phyloP scores from a whole-genome alignment of 2,797 vertebrate genomes.

The Bovichtus variegatus region DNA sequence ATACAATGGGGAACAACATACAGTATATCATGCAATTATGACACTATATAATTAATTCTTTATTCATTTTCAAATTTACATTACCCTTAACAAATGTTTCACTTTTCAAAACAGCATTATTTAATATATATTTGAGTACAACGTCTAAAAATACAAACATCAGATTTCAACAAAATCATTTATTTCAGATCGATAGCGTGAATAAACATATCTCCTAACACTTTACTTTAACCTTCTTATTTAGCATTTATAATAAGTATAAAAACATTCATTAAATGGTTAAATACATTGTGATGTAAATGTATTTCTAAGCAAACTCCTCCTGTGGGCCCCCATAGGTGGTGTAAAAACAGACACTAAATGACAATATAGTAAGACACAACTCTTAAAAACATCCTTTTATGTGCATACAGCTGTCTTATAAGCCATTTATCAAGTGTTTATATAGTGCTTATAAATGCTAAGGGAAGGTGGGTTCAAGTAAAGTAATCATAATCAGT shows the following conservation, averaged over 20 bases:
- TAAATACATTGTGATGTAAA: neutral
- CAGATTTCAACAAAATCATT: constrained; percentile 17
- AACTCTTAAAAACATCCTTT: neutral
- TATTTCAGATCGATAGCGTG: neutral
- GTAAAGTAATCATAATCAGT: constrained; percentile 7
- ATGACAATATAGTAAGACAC: neutral
- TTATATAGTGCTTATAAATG: neutral
- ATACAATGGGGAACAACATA: neutral
- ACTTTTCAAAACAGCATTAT: constrained; percentile 22
- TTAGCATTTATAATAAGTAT: neutral
- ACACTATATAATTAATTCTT: constrained; percentile 17
- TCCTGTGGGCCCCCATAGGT: neutral
- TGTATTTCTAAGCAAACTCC: neutral
- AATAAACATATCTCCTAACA: neutral
- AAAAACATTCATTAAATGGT: neutral
- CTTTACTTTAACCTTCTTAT: neutral
- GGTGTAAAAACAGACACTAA: neutral
- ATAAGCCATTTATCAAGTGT: neutral
- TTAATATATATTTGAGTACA: constrained; percentile 3
- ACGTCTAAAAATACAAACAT: constrained; percentile 12
- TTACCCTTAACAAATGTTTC: constrained; percentile 6
- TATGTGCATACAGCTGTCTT: neutral
- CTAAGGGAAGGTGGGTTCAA: neutral
- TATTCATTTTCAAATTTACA: constrained; percentile 30
- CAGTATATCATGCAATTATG: neutral